Base-by-base conservation (phyloP, 2,888 invertebrate species). In the Temnothorax ravouxi region DNA sequence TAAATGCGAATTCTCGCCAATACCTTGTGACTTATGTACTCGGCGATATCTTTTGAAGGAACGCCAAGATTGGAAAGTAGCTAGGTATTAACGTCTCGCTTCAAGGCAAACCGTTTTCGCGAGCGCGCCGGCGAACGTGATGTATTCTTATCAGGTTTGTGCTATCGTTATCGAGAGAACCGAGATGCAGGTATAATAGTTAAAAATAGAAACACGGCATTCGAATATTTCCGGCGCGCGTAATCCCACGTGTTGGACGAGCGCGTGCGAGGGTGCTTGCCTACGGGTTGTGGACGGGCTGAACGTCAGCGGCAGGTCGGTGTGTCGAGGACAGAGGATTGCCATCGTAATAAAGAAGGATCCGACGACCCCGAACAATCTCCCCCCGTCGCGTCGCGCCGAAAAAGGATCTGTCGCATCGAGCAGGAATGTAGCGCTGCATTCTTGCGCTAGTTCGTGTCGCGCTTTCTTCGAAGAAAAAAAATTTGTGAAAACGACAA, bases 281-380 rank as follows among this genome's bases (percentile, higher is more conserved):
- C 34, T 52, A 62, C 64, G 74, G 29, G 29, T 29, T 29, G 29
- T 29, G 29, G 29, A 38, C 18, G 67, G 66, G 71, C 87, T 21
- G 71, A 72, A 74, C 71, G 67, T 76, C 25, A 52, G 13, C 54
- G 85, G 34, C 67, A 77, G 85, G 79, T 74, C 21, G 71, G 79
- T 34, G 61, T 76, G 61, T 76, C 29, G 79, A 82, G 77, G 83
- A 72, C 47, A 67, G 18, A 77, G 81, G 90, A 89, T 86, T 81
- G 83, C 87, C 83, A 74, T 84, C 61, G 90, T 89, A 92, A 91
- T 92, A 92, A 92, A 92, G 92, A 92, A 92, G 92, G 91, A 92
- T 91, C 88, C 90, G 89, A 90, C 90, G 92, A 92, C 89, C 92
- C 90, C 92, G 90, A 87, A 91, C 88, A 90, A 88, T 88, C 83